Evolutionary conservation across 2,797 vertebrate species (phyloP).

Genomic region (Oophaga sylvatica): DNA sequence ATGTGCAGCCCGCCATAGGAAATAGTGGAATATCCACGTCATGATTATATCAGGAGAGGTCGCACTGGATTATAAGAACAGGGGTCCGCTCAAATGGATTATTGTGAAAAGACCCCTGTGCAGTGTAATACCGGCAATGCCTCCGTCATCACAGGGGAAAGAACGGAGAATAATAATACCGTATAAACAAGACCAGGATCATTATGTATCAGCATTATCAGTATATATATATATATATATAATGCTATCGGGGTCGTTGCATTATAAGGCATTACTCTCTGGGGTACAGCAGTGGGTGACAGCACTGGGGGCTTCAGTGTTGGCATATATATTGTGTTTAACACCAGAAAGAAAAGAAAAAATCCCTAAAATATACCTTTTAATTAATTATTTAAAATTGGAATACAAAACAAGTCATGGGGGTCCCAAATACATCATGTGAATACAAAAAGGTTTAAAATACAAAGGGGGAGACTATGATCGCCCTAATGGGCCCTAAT

Average conservation of each 20-base stretch:
- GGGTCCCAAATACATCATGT: too few relatives aligned
- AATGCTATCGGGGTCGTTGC: not conserved
- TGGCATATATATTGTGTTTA: too few relatives aligned
- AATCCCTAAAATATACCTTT: too few relatives aligned
- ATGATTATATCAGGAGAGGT: not conserved
- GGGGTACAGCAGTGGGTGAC: not conserved
- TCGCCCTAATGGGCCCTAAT: too few relatives aligned
- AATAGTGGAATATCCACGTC: not conserved
- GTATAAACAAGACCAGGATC: not conserved
- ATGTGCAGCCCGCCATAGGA: slow-evolving; percentile 26
- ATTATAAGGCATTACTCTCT: not conserved
- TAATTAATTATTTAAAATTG: too few relatives aligned
- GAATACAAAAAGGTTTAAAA: too few relatives aligned
- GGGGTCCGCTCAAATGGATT: not conserved
- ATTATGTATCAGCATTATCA: too few relatives aligned
- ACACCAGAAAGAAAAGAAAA: too few relatives aligned
- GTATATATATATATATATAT: not conserved
- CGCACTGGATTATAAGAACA: not conserved
- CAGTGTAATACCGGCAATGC: not conserved
- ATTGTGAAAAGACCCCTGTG: not conserved
- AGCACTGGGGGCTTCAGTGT: too few relatives aligned
- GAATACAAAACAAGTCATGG: too few relatives aligned
- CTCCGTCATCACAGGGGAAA: not conserved
- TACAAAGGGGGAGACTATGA: too few relatives aligned
- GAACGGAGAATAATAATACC: not conserved